Conservation (phyloP, 2,888 invertebrate genomes). For the Tillus elongatus region DNA sequence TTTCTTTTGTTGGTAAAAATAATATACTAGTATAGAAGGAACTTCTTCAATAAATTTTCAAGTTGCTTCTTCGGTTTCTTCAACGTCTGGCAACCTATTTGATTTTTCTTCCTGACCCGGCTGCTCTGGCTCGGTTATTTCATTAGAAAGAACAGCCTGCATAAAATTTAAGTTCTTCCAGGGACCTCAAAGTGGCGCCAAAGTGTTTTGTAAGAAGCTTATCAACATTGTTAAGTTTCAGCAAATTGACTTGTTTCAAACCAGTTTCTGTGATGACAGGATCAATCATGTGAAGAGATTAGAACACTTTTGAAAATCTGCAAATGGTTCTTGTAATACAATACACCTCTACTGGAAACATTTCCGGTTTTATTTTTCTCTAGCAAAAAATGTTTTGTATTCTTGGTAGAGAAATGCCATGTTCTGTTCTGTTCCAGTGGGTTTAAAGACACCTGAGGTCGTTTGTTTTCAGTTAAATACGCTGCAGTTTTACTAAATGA, state of each 20-base stretch:
- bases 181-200: slow-evolving; percentile 10
- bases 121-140: slow-evolving; percentile 1
- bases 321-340: slow-evolving; percentile 9
- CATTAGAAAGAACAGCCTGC: slow-evolving; percentile 6
- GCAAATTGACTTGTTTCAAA: slow-evolving; percentile 8
- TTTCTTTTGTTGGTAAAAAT: no score
- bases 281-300: slow-evolving; percentile 9
- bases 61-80: slow-evolving; percentile 6
- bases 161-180: slow-evolving; percentile 10
- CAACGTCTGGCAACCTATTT: no score
- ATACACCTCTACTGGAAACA: slow-evolving; percentile 10
- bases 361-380: slow-evolving; percentile 11
- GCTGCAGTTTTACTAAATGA: slow-evolving; percentile 10
- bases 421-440: slow-evolving; percentile 9
- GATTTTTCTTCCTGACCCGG: slow-evolving; percentile 4
- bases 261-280: slow-evolving; percentile 7
- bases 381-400: slow-evolving; percentile 11
- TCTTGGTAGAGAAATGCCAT: slow-evolving; percentile 9
- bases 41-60: slow-evolving; percentile 10
- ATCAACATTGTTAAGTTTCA: slow-evolving; percentile 11
- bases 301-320: slow-evolving; percentile 9
- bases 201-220: slow-evolving; percentile 12
- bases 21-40: slow-evolving; percentile 5
- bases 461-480: slow-evolving; percentile 10
- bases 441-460: slow-evolving; percentile 8